Base-by-base conservation (phyloP, 2,797 vertebrate species). In the Neosilurus mollespiculum region DNA sequence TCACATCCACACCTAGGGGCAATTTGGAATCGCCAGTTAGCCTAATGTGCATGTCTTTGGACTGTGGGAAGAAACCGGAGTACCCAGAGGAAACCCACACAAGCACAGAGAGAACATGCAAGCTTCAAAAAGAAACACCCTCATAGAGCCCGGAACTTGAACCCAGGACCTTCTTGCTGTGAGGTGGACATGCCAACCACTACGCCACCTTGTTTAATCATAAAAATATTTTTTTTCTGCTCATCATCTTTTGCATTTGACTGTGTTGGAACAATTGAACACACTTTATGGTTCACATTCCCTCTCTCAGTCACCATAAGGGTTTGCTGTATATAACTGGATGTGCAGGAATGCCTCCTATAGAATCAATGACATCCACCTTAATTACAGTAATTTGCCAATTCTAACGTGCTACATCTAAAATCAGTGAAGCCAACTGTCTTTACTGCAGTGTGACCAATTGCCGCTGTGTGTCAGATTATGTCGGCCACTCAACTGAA, bases 301-400 rank as follows among this genome's bases (percentile, higher is more conserved):
- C 53, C 22, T 24, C 14, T 54, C 4, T 73, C 15, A 24, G 43
- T 54, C 3, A 30, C 58, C 18, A 76, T 20, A 59, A 37, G 10
- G 20, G 54, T 43, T 61, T 37, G 20, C 20, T 9, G 2, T 78
- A 8, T 61, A 14, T 72, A 72, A 53, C 49, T 4, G 7, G 69
- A 72, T 72, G 10, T 53, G 22, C 69, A n/a, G 49, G 5, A 70
- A 37, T 10, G 53, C 14, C 51, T 51, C 22, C 49, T 9, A 54
- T 4, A 58, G 16, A 58, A 58, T 58, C 26, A 58, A 6, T 76
- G 24, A 71, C n/a, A 53, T 75, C 9, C 34, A 62, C 34, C 30
- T 15, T 77, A 58, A 58, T 58, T 76, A 76, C 72, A 59, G 73
- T 75, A 34, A 77, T n/a, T 61, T 61, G 26, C 22, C 34, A 61